phyloP scores from a whole-genome alignment of 2,888 invertebrate species.

The Sclerodermus sp. region DNA sequence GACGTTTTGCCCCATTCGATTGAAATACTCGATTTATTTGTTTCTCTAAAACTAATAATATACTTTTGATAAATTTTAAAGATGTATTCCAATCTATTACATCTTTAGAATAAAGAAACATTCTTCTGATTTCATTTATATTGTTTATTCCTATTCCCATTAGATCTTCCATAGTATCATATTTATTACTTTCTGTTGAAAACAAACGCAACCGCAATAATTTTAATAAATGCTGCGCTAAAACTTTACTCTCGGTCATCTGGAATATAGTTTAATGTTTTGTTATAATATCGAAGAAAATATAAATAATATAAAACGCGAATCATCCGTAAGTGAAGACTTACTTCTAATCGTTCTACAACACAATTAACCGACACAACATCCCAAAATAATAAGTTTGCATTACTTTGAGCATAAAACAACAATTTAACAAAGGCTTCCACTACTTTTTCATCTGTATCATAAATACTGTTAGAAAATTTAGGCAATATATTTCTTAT shows the following conservation, averaged over 20 bases:
- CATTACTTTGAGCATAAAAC: slow-evolving; percentile 12
- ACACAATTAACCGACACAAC: slow-evolving; percentile 22
- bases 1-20: neutral
- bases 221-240: slow-evolving; percentile 20
- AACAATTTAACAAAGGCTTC: slow-evolving; percentile 25
- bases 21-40: slow-evolving; percentile 3
- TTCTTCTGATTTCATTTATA: slow-evolving; percentile 23
- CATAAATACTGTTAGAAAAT: slow-evolving; percentile 22
- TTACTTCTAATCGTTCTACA: slow-evolving; percentile 23
- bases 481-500: neutral
- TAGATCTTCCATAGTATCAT: slow-evolving; percentile 17
- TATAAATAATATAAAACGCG: neutral
- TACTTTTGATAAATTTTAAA: slow-evolving; percentile 14
- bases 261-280: slow-evolving; percentile 6
- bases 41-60: slow-evolving; percentile 14
- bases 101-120: slow-evolving; percentile 22
- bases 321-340: slow-evolving; percentile 2
- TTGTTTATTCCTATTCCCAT: slow-evolving; percentile 21
- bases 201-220: slow-evolving; percentile 22
- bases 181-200: slow-evolving; percentile 4
- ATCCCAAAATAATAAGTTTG: slow-evolving; percentile 20
- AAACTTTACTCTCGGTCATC: slow-evolving; percentile 16
- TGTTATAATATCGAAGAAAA: neutral
- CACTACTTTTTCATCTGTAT: slow-evolving; percentile 18
- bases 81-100: slow-evolving; percentile 17